phyloP scores from a whole-genome alignment of 2,113 vertebrate species.

The Corvus moneduloides region DNA sequence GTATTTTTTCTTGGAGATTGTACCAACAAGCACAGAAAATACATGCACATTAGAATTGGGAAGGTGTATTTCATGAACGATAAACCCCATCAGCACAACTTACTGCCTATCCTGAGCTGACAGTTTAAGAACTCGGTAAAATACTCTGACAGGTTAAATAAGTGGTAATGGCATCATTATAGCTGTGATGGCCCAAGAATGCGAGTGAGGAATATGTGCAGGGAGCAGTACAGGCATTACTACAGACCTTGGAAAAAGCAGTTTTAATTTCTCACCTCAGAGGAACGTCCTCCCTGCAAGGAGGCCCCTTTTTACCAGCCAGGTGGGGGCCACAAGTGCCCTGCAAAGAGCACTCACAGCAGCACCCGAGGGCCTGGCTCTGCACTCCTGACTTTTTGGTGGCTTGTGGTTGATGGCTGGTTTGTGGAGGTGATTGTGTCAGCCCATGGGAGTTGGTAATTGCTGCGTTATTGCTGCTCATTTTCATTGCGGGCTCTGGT shows the following conservation, averaged over 20 bases:
- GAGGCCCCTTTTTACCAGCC: background rate
- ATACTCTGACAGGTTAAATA: background rate
- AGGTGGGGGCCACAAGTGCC: background rate
- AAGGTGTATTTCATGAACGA: background rate
- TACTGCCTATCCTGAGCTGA: background rate
- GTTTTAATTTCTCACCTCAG: background rate
- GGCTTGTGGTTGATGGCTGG: background rate
- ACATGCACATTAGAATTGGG: background rate
- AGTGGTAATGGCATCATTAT: background rate
- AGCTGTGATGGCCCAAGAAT: background rate
- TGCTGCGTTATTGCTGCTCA: background rate
- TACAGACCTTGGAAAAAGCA: background rate
- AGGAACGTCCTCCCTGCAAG: background rate
- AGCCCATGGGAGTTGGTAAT: background rate
- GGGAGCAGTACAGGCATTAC: background rate
- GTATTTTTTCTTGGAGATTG: background rate
- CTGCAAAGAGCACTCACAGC: background rate
- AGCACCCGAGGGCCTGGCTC: background rate
- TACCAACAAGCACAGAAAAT: background rate
- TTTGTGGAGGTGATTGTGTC: background rate
- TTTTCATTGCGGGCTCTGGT: background rate
- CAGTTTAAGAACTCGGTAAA: conserved; percentile 4
- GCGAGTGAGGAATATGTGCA: background rate
- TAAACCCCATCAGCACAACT: background rate
- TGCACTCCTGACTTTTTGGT: background rate